Conservation (phyloP, 2,113 vertebrate genomes). For the Hippocampus abdominalis region DNA sequence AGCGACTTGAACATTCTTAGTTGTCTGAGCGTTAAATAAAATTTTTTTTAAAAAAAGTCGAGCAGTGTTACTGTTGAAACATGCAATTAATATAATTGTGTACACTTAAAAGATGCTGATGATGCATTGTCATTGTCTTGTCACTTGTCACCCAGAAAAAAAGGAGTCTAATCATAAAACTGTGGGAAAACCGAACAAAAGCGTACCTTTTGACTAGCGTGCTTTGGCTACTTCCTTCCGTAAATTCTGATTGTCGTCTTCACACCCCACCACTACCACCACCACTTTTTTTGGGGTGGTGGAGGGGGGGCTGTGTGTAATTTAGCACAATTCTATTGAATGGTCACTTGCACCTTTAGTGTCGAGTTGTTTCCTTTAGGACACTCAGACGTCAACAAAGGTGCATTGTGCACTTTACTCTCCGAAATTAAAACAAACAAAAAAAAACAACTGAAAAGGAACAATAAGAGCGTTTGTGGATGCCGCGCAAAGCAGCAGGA, state of each 20-base stretch:
- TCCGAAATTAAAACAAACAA: conserved; percentile 15
- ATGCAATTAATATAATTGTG: neutral
- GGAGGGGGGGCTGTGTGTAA: neutral
- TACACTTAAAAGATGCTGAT: neutral
- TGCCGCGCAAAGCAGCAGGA: conserved; percentile 28
- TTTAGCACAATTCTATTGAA: conserved; percentile 1
- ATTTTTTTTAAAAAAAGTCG: too few species aligned
- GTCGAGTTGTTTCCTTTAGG: conserved; percentile 13
- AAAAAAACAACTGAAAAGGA: conserved; percentile 19
- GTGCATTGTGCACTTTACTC: conserved; percentile 32
- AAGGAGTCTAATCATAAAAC: neutral
- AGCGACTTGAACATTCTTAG: too few species aligned
- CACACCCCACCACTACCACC: neutral
- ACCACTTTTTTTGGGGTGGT: neutral
- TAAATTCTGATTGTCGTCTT: neutral
- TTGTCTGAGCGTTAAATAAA: too few species aligned
- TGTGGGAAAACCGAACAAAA: too few species aligned
- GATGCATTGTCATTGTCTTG: neutral
- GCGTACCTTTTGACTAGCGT: too few species aligned
- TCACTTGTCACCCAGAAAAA: neutral
- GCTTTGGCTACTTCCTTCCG: neutral
- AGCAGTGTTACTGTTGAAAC: neutral
- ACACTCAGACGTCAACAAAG: conserved; percentile 28
- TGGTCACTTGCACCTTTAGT: neutral
- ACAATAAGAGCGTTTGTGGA: conserved; percentile 53